Evolutionary conservation across 2,113 vertebrate genomes (phyloP).

Genomic region (Aegithalos caudatus): DNA sequence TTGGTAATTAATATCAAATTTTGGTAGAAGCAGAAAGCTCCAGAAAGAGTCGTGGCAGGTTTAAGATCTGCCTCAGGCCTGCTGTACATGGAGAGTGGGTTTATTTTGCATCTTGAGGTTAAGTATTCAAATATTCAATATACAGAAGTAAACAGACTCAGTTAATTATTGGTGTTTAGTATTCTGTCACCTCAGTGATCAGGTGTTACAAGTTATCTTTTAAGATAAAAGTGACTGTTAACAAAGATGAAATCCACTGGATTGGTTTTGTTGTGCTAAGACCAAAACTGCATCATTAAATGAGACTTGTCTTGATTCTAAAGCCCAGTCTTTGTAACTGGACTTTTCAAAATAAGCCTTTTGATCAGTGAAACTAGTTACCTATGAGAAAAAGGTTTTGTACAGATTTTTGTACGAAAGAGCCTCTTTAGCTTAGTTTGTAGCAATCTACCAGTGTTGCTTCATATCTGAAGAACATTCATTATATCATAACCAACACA

Average conservation of each 20-base stretch:
- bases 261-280: background rate
- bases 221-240: background rate
- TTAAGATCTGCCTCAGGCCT: background rate
- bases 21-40: background rate
- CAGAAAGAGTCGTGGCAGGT: background rate
- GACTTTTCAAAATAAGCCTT: background rate
- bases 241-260: background rate
- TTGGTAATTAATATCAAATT: background rate
- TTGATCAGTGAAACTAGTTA: background rate
- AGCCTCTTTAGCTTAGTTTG: background rate
- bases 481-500: background rate
- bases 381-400: background rate
- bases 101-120: slow-evolving; percentile 2
- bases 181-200: background rate
- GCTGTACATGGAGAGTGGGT: background rate
- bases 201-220: background rate
- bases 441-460: background rate
- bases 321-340: background rate
- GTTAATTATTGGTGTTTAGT: background rate
- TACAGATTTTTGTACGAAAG: background rate
- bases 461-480: background rate
- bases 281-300: background rate
- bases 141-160: background rate
- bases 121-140: background rate
- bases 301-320: background rate